These are phyloP conservation scores for Papilio machaon DNA, from an alignment of 1,140 invertebrate species.

Conservation along the genomic window DNA sequence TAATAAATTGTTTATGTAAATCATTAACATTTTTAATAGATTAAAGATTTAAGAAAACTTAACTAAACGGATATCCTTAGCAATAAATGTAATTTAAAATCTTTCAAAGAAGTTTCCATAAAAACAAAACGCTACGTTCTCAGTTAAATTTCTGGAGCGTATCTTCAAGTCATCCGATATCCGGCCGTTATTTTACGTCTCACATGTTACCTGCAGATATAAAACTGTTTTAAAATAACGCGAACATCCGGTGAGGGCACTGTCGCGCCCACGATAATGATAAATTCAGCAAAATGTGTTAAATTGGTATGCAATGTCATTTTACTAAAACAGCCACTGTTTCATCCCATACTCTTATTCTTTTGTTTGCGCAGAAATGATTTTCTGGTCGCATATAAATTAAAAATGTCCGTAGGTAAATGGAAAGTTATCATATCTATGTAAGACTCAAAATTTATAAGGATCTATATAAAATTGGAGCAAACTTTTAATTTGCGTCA, in stretches of 20 bases:
- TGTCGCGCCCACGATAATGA: too few relatives aligned
- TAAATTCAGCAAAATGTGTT: too few relatives aligned
- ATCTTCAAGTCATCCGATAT: neutral
- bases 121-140: neutral
- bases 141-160: conserved; percentile 16
- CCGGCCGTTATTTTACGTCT: neutral
- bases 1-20: too few relatives aligned
- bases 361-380: neutral
- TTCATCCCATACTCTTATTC: neutral
- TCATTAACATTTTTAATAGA: too few relatives aligned
- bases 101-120: neutral
- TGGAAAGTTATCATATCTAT: neutral
- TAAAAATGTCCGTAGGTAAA: neutral
- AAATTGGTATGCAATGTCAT: neutral
- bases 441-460: neutral
- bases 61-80: neutral
- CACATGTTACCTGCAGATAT: conserved; percentile 12
- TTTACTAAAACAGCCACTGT: neutral
- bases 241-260: too few relatives aligned
- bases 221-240: neutral
- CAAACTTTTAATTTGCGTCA: conserved; percentile 12
- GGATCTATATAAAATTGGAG: conserved; percentile 5
- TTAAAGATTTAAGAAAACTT: neutral
- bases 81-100: conserved; percentile 21
- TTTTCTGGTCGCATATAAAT: neutral